These are phyloP conservation scores for Rhinogobius similis DNA, from an alignment of 2,113 vertebrate genomes.

Conservation along the genomic window DNA sequence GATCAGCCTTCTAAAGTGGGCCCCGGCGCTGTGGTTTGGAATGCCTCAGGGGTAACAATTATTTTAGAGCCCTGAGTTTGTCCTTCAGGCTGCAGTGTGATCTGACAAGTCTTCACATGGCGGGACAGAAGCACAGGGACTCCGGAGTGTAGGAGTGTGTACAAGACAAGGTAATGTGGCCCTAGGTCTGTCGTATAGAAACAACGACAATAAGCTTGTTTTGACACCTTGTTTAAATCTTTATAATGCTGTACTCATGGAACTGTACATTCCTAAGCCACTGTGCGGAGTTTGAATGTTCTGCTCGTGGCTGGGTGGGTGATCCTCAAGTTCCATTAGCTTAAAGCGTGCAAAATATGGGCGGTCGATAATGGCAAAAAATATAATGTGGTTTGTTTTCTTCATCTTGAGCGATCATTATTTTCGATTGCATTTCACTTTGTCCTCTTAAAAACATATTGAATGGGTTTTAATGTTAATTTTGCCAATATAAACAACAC, in stretches of 20 bases:
- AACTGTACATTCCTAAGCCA: neutral
- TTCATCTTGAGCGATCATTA: too few species aligned
- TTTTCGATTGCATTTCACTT: too few species aligned
- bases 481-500: too few species aligned
- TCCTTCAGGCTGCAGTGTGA: constrained; percentile 46
- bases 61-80: constrained; percentile 56
- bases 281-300: too few species aligned
- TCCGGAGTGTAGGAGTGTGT: neutral
- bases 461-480: too few species aligned
- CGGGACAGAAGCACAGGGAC: constrained; percentile 34
- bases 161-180: neutral
- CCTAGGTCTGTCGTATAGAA: neutral
- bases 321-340: too few species aligned
- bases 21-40: constrained; percentile 19
- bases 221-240: neutral
- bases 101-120: constrained; percentile 51
- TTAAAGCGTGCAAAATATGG: too few species aligned
- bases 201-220: constrained; percentile 1
- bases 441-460: too few species aligned
- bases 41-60: constrained; percentile 40
- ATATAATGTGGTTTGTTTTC: too few species aligned
- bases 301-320: too few species aligned
- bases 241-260: neutral
- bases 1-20: constrained; percentile 19
- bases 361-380: too few species aligned